Evolutionary conservation across 2,888 invertebrate genomes (phyloP), one percentile per base, ranked within the genome.

Genomic region (Suillia variegata): DNA sequence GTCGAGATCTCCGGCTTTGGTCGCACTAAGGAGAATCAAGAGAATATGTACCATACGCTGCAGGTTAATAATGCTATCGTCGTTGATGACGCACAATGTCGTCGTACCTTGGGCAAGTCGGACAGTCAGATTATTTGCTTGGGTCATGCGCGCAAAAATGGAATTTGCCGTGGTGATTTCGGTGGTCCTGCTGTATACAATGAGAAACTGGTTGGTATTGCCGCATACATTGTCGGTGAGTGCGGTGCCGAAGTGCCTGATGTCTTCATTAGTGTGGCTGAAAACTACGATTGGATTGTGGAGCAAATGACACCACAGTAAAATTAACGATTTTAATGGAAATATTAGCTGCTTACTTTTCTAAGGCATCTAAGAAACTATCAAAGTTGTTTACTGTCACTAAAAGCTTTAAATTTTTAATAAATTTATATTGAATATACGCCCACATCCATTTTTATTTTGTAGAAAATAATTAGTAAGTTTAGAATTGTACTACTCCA

Each of bases 1-100:
- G 67, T 79, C 2, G 69, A 70, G 6, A 66, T 80, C 54, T 77
- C 78, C 12, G 79, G 79, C 52, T 80, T 76, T 76, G 79, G 79
- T 12, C 68, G 70, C 34, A 69, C 64, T 33, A 65, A 61, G 33
- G 56, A 55, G 1, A n/a, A 56, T 13, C 70, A 68, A 0, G 58
- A 58, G 5, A 54, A 64, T 18, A 64, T 72, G 57, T 63, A 69
- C 22, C 70, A 71, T 17, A 62, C 66, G 0, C 65, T 75, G 5
- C 67, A 70, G 42, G 54, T 70, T 8, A 69, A 71, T 10, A 51
- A 17, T 1, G 75, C 65, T n/a, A n/a, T 60, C 8, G 67, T 74
- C 8, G 48, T 70, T 42, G 45, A 60, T 0, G 52, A 48, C 0
- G 61, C 63, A 0, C 50, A 65, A 6, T 74, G 74, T 58, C n/a